Evolutionary conservation across 2,113 vertebrate genomes (phyloP).

Genomic region (Salvelinus fontinalis): DNA sequence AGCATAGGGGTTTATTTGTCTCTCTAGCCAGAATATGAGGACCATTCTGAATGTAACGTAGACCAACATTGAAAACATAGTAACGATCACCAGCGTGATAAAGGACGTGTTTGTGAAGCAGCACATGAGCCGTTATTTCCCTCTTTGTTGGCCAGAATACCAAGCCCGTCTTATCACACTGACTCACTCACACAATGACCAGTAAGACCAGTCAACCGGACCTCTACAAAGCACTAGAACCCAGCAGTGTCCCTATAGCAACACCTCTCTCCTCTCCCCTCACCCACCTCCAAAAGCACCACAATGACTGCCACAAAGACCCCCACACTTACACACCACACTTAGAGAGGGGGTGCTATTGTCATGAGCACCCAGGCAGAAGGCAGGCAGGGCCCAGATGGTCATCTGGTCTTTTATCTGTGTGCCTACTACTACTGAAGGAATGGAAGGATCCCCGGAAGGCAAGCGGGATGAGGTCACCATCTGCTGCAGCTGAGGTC

Average conservation of each 20-base stretch:
- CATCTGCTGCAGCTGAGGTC: slow-evolving; percentile 67
- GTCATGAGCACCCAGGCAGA: slow-evolving; percentile 50
- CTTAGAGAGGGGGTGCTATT: slow-evolving; percentile 42
- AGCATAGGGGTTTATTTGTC: no score
- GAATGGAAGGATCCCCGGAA: slow-evolving; percentile 53
- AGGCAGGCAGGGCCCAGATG: slow-evolving; percentile 57
- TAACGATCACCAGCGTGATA: no score
- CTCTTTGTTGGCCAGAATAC: no score
- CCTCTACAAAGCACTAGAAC: neutral
- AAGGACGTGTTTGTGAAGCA: no score
- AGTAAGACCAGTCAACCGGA: no score
- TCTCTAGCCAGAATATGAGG: no score
- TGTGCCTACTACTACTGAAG: slow-evolving; percentile 53
- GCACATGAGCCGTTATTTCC: no score
- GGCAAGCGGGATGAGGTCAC: slow-evolving; percentile 54
- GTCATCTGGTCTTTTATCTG: slow-evolving; percentile 54
- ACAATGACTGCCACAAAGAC: slow-evolving; percentile 45
- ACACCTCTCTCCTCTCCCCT: slow-evolving; percentile 20
- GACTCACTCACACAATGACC: no score
- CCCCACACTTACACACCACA: slow-evolving; percentile 54
- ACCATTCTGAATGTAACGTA: no score
- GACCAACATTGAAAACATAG: no score
- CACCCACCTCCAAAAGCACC: slow-evolving; percentile 21
- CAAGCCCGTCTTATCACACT: no score
- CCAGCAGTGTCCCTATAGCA: slow-evolving; percentile 9